Conservation (phyloP, 2,888 invertebrate genomes). For the Ophion ellenae region DNA sequence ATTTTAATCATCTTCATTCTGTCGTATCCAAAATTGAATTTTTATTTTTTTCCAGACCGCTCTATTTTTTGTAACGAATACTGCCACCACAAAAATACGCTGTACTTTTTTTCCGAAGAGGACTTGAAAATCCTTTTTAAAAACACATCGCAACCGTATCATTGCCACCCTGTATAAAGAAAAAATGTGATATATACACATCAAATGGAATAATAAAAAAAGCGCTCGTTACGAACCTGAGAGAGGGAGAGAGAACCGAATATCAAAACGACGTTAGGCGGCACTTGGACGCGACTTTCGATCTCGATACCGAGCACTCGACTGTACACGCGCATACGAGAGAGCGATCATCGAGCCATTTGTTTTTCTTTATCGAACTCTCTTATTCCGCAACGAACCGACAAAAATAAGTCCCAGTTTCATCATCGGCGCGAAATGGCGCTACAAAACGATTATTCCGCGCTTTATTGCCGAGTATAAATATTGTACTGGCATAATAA, state of each 20-base stretch:
- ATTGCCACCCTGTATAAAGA: too few relatives aligned
- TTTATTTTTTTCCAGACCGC: too few relatives aligned
- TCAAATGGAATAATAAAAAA: not conserved
- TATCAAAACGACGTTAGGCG: conserved; percentile 50
- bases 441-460: conserved; percentile 31
- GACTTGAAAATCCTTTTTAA: too few relatives aligned
- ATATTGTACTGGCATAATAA: not conserved
- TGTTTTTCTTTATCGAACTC: conserved; percentile 55
- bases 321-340: conserved; percentile 43
- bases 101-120: too few relatives aligned
- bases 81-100: too few relatives aligned
- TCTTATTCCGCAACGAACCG: conserved; percentile 34
- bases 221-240: conserved; percentile 2
- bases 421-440: conserved; percentile 62
- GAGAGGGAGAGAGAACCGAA: conserved; percentile 44
- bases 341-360: conserved; percentile 47
- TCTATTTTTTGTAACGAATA: too few relatives aligned
- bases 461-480: not conserved
- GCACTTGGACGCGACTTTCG: conserved; percentile 34
- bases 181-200: not conserved
- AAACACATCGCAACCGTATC: too few relatives aligned
- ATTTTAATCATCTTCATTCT: too few relatives aligned
- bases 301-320: conserved; percentile 45
- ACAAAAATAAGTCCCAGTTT: conserved; percentile 66
- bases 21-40: too few relatives aligned